Evolutionary conservation across 2,888 invertebrate species (phyloP).

Genomic region (Syritta pipiens): DNA sequence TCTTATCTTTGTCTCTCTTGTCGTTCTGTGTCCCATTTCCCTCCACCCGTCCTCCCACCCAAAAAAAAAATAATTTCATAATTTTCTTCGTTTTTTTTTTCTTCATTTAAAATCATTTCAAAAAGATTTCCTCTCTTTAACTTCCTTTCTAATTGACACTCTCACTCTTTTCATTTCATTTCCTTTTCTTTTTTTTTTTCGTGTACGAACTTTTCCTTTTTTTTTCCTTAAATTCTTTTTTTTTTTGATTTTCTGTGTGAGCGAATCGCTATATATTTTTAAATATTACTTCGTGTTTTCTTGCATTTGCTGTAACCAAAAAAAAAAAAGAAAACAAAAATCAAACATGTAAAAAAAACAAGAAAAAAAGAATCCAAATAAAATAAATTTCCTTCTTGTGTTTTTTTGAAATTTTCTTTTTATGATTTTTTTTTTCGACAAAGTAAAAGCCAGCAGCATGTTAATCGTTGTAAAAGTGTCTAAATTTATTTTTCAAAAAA

Average conservation of each 20-base stretch:
- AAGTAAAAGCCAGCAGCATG: constrained; percentile 37
- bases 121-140: neutral
- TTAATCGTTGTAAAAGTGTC: constrained; percentile 36
- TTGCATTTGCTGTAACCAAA: constrained; percentile 34
- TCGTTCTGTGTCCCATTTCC: neutral
- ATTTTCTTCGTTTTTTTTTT: neutral
- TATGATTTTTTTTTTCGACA: neutral
- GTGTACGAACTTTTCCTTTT: neutral
- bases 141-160: too few species aligned
- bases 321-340: neutral
- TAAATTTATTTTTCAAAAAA: constrained; percentile 1
- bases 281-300: constrained; percentile 33
- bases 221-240: neutral
- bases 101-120: constrained; percentile 1
- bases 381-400: neutral
- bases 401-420: neutral
- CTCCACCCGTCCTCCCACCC: neutral
- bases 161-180: too few species aligned
- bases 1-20: neutral
- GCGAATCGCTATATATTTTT: constrained; percentile 45
- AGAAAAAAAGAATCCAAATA: neutral
- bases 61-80: neutral
- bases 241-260: constrained; percentile 35
- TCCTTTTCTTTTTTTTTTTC: neutral
- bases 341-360: neutral